Evolutionary conservation across 2,797 vertebrate genomes (phyloP).

Genomic region (Aulostomus chinensis): DNA sequence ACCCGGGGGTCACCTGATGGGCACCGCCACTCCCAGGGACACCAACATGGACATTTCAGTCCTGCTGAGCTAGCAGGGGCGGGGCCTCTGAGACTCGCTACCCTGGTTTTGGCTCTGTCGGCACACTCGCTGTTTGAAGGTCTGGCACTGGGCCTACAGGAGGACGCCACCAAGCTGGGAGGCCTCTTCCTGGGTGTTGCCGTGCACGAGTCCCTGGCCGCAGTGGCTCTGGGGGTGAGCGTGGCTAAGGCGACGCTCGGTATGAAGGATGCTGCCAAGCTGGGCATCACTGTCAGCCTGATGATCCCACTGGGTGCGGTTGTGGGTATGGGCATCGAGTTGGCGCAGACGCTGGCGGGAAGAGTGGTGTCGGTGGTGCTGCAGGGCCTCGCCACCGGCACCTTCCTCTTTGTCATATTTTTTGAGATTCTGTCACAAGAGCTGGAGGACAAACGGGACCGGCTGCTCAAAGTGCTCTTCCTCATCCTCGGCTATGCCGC

Average conservation of each 20-base stretch:
- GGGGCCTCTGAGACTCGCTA: conserved; percentile 83
- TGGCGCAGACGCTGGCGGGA: conserved; percentile 75
- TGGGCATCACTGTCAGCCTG: conserved; percentile 83
- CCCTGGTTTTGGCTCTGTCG: conserved; percentile 87
- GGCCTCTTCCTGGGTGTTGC: conserved; percentile 89
- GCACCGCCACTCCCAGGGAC: conserved; percentile 49
- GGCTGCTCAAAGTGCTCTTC: conserved; percentile 91
- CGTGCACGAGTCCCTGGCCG: conserved; percentile 89
- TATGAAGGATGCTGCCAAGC: conserved; percentile 83
- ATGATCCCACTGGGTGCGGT: conserved; percentile 89
- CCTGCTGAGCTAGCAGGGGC: conserved; percentile 75
- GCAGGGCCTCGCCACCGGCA: conserved; percentile 89
- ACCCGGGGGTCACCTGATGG: conserved; percentile 19
- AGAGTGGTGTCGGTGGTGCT: conserved; percentile 83
- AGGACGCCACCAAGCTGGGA: conserved; percentile 79
- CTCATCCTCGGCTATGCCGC: conserved; percentile 86
- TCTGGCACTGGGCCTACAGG: conserved; percentile 90
- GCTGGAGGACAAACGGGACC: conserved; percentile 88
- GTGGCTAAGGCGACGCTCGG: conserved; percentile 82
- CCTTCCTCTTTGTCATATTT: conserved; percentile 93
- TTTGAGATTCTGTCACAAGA: conserved; percentile 91
- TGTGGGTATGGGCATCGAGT: conserved; percentile 88
- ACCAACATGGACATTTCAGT: conserved; percentile 67
- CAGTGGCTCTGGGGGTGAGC: conserved; percentile 87
- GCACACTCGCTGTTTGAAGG: conserved; percentile 93